Percentiles rank a stretch among this genome's conserved stretches.
phyloP scores from a whole-genome alignment of 2,888 invertebrate species.

The Troides oblongomaculatus region DNA sequence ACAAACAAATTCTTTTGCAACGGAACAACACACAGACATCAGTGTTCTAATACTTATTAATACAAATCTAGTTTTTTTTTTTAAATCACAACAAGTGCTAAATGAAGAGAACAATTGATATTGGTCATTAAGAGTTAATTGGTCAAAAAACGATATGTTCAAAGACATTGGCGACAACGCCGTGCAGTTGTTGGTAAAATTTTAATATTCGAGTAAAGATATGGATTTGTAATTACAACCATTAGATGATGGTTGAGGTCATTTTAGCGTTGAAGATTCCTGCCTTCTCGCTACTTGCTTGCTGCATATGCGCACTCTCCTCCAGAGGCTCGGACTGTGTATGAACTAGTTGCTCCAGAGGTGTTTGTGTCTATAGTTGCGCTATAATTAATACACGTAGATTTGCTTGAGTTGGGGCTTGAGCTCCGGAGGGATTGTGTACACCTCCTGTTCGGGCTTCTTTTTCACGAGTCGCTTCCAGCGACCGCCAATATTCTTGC shows the following conservation, averaged over 20 bases:
- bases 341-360: slow-evolving; percentile 32
- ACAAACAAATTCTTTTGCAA: slow-evolving; percentile 62
- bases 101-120: slow-evolving; percentile 64
- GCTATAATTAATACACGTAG: slow-evolving; percentile 86
- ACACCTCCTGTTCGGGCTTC: slow-evolving; percentile 89
- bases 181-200: slow-evolving; percentile 57
- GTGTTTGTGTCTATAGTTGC: slow-evolving; percentile 36
- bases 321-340: slow-evolving; percentile 23
- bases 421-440: slow-evolving; percentile 92
- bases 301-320: slow-evolving; percentile 37
- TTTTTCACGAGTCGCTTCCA: slow-evolving; percentile 92
- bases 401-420: slow-evolving; percentile 93
- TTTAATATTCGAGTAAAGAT: slow-evolving; percentile 73
- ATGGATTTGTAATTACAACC: slow-evolving; percentile 67
- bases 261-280: slow-evolving; percentile 61
- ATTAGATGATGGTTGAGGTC: slow-evolving; percentile 58
- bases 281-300: slow-evolving; percentile 59
- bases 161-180: slow-evolving; percentile 57
- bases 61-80: slow-evolving; percentile 67
- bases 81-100: slow-evolving; percentile 74
- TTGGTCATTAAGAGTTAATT: slow-evolving; percentile 73
- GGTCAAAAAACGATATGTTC: slow-evolving; percentile 75
- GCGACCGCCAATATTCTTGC: slow-evolving; percentile 91
- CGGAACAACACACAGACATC: slow-evolving; percentile 63
- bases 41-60: slow-evolving; percentile 79